Base-by-base conservation (phyloP, 2,113 vertebrate species). In the Cyprinus carpio region DNA sequence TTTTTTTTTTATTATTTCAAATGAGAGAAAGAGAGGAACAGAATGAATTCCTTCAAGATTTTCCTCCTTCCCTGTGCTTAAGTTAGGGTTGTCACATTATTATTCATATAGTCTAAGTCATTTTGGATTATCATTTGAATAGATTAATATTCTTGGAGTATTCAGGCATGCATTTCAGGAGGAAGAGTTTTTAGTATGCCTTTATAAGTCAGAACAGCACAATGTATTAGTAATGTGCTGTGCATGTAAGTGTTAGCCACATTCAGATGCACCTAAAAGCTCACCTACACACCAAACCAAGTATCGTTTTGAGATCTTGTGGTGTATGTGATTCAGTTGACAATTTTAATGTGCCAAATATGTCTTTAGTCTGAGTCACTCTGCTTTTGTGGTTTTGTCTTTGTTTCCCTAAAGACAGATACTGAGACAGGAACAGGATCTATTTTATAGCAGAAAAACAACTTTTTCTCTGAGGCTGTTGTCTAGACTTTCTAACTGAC, bases 81-180 rank as follows among this genome's bases (percentile, higher is more conserved):
- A 74, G 16, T 81, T 75, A 20, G 46, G 79, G 11, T 51, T 84
- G 54, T 83, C 79, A 83, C 49, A 85, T 83, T 87, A 75, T 72
- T 85, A 87, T 87, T 88, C 83, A 88, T 78, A 37, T 82, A 88
- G 85, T 86, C 82, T 25, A 46, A 85, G 51, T 15, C 81, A 71
- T 85, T 71, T 56, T 43, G 62, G 64, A 46, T 75, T 81, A 75
- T 75, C 34, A 67, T 84, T 84, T 81, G 83, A 82, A 82, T 83
- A 64, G 43, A 72, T 71, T 72, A 74, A 79, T 84, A 23, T 75
- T 62, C 54, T 49, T 20, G 34, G 15, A 31, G n/a, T 75, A n/a
- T 25, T 11, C 69, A 25, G 72, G 62, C 75, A 16, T 37, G 82
- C 11, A 16, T 11, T 58, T 27, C 10, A 58, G 27, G 67, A 58